These are phyloP conservation scores for Odontamblyopus lacepedii DNA, from an alignment of 2,797 vertebrate species.

Conservation along the genomic window DNA sequence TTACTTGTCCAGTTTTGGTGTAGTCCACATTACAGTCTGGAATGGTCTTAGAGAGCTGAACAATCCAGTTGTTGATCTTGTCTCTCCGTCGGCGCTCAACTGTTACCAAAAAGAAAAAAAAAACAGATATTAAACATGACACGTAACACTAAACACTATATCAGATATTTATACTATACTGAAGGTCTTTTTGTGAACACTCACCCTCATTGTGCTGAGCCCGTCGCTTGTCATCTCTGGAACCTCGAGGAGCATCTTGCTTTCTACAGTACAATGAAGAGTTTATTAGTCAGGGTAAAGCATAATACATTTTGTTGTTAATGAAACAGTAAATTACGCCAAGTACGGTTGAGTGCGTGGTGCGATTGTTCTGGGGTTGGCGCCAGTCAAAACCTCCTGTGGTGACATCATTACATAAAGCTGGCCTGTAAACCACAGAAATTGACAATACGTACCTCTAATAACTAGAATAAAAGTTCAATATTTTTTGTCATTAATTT, in stretches of 20 bases:
- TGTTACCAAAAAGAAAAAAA: constrained; percentile 39
- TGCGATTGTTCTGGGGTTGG: constrained; percentile 86
- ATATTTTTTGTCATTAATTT: no score
- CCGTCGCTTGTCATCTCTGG: constrained; percentile 67
- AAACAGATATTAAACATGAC: background rate
- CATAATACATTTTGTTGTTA: background rate
- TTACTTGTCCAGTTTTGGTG: constrained; percentile 91
- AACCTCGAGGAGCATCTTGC: constrained; percentile 69
- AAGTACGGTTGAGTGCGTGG: constrained; percentile 90
- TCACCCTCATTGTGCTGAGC: constrained; percentile 72
- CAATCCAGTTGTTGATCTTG: constrained; percentile 98
- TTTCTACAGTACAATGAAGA: constrained; percentile 38
- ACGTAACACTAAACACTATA: no score
- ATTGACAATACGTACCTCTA: background rate
- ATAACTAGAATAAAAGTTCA: no score
- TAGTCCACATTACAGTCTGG: constrained; percentile 91
- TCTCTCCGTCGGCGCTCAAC: constrained; percentile 91
- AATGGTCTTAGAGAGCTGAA: constrained; percentile 93
- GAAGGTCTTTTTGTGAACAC: background rate
- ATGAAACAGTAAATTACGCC: constrained; percentile 73
- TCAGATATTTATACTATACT: background rate
- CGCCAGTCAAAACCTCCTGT: constrained; percentile 89
- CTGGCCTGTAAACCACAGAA: constrained; percentile 76
- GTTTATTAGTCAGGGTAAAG: background rate
- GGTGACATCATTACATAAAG: constrained; percentile 97